Conservation (phyloP, 2,113 vertebrate genomes). For the Canis aureus region DNA sequence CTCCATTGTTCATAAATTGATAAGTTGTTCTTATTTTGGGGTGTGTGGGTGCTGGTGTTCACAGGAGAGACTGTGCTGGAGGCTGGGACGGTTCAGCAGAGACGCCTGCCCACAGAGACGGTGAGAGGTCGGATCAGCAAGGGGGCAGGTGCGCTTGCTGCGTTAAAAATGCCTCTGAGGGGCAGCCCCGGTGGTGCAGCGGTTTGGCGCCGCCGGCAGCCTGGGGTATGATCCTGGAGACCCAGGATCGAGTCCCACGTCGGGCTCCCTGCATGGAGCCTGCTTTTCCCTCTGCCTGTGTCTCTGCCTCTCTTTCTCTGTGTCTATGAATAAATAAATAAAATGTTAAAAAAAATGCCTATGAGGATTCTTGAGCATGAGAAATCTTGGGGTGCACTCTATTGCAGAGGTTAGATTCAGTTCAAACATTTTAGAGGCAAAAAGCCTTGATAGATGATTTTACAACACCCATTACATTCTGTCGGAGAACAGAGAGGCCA, state of each 20-base stretch:
- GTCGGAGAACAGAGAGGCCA: neutral
- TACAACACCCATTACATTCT: neutral
- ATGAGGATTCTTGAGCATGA: neutral
- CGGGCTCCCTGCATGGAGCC: no score
- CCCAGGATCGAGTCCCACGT: no score
- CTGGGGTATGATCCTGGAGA: no score
- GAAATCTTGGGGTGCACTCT: neutral
- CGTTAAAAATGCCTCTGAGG: neutral
- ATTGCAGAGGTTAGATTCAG: no score
- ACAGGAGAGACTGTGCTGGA: neutral
- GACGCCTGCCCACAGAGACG: neutral
- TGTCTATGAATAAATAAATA: no score
- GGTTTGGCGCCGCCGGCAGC: no score
- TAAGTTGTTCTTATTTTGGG: neutral
- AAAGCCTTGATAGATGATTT: neutral
- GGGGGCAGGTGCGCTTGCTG: neutral
- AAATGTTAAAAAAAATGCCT: neutral
- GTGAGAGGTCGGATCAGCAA: neutral
- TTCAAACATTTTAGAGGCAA: no score
- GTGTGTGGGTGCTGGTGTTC: no score
- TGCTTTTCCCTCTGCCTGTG: no score
- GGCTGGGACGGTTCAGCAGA: rapidly evolving
- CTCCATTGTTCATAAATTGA: neutral
- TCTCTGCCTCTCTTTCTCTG: no score
- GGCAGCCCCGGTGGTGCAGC: no score